Evolutionary conservation across 2,113 vertebrate species (phyloP), one percentile per base, ranked within the genome.

Genomic region (Dromaius novaehollandiae): DNA sequence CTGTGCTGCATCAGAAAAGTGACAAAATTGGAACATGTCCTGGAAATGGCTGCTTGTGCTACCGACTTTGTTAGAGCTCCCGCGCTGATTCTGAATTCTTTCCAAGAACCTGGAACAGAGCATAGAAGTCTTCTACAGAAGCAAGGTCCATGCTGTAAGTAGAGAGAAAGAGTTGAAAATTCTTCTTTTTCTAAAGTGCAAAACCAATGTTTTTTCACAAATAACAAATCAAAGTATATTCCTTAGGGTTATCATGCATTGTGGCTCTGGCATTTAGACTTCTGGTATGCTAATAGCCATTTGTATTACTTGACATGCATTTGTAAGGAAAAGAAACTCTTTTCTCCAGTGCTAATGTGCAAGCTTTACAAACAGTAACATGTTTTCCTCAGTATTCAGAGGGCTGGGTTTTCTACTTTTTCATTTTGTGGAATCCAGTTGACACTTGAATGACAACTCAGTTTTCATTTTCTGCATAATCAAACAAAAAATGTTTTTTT

Each of bases 321-420:
- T 63, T 78, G 2, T 64, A 76, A 82, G 12, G 25, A 51, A 56
- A 32, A 61, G 0, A 13, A 2, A 6, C 51, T 42, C 48, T 32
- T 77, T 9, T 11, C 5, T 24, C 0, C 7, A 6, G 2, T 1
- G 1, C 32, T 84, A 10, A 28, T 6, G 4, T 40, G 30, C 61
- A 60, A 88, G 18, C n/a, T 83, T 90, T 70, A 11, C 30, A 56
- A 30, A 42, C 24, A 40, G 36, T 36, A 63, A 7, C 15, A 28
- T 2, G 4, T 84, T 77, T 11, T 36, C 40, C 63, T 63, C 13
- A 40, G 34, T 10, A 14, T 77, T 70, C n/a, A 13, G 40, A 85
- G 71, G 18, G 34, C 21, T 32, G 32, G 16, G 6, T 30, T 79
- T 7, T 11, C 21, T 61, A 8, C 19, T 46, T 71, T 24, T 73